Conservation (phyloP, 2,797 vertebrate genomes). For the Artibeus jamaicensis region DNA sequence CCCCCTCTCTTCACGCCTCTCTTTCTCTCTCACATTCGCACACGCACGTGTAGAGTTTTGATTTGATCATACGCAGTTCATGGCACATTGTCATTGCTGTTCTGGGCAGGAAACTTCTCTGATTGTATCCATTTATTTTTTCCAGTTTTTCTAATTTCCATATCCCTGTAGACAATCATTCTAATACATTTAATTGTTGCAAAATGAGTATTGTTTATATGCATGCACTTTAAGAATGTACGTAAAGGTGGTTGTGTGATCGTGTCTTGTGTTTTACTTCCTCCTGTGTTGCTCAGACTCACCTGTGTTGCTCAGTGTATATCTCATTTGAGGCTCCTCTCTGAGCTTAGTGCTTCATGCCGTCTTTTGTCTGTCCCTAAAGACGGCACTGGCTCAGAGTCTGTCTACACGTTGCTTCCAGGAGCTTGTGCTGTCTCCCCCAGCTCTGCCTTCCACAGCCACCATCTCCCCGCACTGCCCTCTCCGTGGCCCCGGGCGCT, state of each 20-base stretch:
- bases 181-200: not conserved
- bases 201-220: not conserved
- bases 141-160: not conserved
- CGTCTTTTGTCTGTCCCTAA: not conserved
- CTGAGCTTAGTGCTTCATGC: not conserved
- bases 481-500: not conserved
- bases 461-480: not conserved
- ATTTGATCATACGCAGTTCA: not conserved
- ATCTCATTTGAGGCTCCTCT: not conserved
- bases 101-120: not conserved
- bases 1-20: fast-evolving
- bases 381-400: not conserved
- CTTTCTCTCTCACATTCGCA: too few species aligned
- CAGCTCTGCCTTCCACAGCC: not conserved
- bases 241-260: not conserved
- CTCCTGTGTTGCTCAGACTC: not conserved
- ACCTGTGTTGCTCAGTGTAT: not conserved
- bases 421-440: too few species aligned
- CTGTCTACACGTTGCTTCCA: not conserved
- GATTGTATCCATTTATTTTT: not conserved
- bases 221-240: not conserved
- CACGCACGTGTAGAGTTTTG: not conserved
- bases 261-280: not conserved
- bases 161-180: not conserved
- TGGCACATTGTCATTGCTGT: not conserved